Evolutionary conservation across 2,113 vertebrate species (phyloP).

Genomic region (Burhinus oedicnemus): DNA sequence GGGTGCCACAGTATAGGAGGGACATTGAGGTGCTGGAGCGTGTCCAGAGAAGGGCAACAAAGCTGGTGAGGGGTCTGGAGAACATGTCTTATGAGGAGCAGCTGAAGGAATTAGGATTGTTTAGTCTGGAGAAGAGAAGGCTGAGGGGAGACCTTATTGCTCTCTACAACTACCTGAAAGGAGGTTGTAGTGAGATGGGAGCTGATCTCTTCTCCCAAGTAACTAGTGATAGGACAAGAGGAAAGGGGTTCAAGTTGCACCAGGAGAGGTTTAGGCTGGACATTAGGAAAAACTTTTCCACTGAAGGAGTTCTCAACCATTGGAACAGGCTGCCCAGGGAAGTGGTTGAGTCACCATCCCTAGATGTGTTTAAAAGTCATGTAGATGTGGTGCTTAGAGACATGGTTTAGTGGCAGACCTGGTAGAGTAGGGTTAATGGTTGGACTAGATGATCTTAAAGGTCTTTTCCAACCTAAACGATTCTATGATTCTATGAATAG

Average conservation of each 20-base stretch:
- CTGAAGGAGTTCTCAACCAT: not conserved
- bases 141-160: no score
- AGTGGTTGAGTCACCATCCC: not conserved
- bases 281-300: not conserved
- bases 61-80: not conserved
- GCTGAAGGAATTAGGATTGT: not conserved
- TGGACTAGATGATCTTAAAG: not conserved
- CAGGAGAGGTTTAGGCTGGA: not conserved
- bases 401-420: not conserved
- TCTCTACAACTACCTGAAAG: not conserved
- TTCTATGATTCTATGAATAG: not conserved
- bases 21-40: not conserved
- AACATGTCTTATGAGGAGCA: not conserved
- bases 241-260: not conserved
- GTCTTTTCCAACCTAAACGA: not conserved
- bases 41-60: not conserved
- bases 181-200: not conserved
- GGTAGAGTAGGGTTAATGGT: not conserved
- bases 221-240: not conserved
- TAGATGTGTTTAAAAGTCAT: not conserved
- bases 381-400: not conserved
- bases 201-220: not conserved
- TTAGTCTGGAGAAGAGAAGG: not conserved
- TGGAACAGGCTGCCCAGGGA: not conserved
- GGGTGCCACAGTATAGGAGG: no score